Base-by-base conservation (phyloP, 53 echinoderm and acorn worm species). In the Arbacia lixula region DNA sequence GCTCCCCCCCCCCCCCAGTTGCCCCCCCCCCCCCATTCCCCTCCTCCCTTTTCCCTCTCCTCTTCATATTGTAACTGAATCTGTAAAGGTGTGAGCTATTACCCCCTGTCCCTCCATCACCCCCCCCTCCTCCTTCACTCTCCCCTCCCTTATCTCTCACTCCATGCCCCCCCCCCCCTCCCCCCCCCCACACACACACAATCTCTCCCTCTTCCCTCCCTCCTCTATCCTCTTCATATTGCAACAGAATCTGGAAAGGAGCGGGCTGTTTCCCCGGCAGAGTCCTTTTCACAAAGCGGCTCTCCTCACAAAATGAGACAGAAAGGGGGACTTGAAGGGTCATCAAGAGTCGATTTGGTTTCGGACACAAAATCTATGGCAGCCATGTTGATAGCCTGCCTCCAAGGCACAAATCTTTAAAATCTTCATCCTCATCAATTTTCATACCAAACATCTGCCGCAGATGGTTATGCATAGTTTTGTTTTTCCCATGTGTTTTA, bases 211-310 rank as follows among this genome's bases (percentile, higher is more conserved):
- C 20, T 21, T 31, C 14, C 38, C n/a, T 19, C 4, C 31, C 61
- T 17, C 3, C 31, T 30, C 61, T 30, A 61, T n/a, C 56, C 21
- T 21, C 21, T 2, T 24, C 56, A 56, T 3, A 56, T n/a, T n/a
- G 36, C 35, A 24, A 66, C 20, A 66, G 36, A 28, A 28, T 26
- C 22, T 58, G 17, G 9, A 46, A 71, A 43, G 41, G 22, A 71
- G 49, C 71, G 39, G 71, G 10, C 71, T 71, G 71, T 71, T 71
- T 71, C 41, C 14, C 26, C 4, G 46, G 26, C 27, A 42, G 38
- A 71, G 39, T 43, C 12, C 17, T 43, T 71, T 71, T 71, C 71
- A 71, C 71, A 71, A 71, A 71, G 71, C 71, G 71, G 71, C 71
- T 71, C 71, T 71, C 26, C 28, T 71, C 28, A 16, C 71, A 42